These are phyloP conservation scores for Athetis lepigone DNA, from an alignment of 2,888 invertebrate genomes.

Conservation along the genomic window DNA sequence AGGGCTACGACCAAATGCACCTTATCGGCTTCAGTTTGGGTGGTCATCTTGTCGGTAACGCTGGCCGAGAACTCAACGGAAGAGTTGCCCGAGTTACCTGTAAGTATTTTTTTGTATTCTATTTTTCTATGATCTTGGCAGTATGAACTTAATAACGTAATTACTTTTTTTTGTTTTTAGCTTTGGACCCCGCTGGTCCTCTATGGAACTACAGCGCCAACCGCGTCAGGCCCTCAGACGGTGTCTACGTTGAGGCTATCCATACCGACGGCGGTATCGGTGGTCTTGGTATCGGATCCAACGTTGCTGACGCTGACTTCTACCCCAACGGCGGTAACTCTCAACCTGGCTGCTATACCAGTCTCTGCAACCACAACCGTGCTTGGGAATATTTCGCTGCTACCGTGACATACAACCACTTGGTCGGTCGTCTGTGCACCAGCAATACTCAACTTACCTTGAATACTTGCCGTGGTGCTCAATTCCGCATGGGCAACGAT, in stretches of 20 bases:
- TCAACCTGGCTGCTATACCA: slow-evolving; percentile 75
- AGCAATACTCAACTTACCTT: slow-evolving; percentile 61
- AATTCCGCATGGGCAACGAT: slow-evolving; percentile 72
- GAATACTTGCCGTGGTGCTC: slow-evolving; percentile 72
- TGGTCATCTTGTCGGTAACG: slow-evolving; percentile 80
- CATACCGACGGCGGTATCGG: slow-evolving; percentile 70
- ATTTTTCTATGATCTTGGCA: fast-evolving
- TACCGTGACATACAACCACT: slow-evolving; percentile 70
- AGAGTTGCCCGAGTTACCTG: slow-evolving; percentile 76
- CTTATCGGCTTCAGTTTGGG: slow-evolving; percentile 84
- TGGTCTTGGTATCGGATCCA: slow-evolving; percentile 82
- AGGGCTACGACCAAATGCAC: slow-evolving; percentile 71
- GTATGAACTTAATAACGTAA: not conserved
- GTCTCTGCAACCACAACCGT: slow-evolving; percentile 74
- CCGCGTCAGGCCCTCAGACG: slow-evolving; percentile 74
- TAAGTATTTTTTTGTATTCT: slow-evolving; percentile 34
- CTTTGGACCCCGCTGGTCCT: slow-evolving; percentile 76
- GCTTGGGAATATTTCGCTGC: slow-evolving; percentile 75
- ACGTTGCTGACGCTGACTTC: slow-evolving; percentile 89
- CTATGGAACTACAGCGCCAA: slow-evolving; percentile 68
- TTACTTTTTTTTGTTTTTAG: slow-evolving; percentile 51
- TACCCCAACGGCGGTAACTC: slow-evolving; percentile 89
- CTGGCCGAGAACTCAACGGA: slow-evolving; percentile 73
- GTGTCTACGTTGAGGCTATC: slow-evolving; percentile 74
- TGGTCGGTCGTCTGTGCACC: slow-evolving; percentile 68